These are phyloP conservation scores for Hydrozoanthus tunicans DNA, from an alignment of 64 coral and sea anemone species.

Conservation along the genomic window DNA sequence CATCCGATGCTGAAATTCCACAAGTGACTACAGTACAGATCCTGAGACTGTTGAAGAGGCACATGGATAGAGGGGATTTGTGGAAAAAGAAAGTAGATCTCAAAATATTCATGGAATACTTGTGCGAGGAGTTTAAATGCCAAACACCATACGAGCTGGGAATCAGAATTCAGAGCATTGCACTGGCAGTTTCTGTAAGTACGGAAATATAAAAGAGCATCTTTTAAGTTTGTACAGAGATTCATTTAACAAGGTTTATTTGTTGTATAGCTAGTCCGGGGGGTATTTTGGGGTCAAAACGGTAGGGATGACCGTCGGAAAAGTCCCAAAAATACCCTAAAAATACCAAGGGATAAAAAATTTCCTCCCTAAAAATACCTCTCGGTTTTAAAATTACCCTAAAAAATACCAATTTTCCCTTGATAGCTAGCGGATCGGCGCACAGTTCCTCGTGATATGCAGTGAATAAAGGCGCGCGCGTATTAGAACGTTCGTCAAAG, in stretches of 20 bases:
- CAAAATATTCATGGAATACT: conserved; percentile 65
- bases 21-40: conserved; percentile 80
- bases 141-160: conserved; percentile 75
- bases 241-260: not conserved
- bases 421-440: no score
- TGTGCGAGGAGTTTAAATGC: conserved; percentile 66
- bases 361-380: no score
- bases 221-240: not conserved
- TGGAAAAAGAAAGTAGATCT: conserved; percentile 77
- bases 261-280: no score
- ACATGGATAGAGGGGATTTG: conserved; percentile 67
- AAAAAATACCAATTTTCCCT: no score
- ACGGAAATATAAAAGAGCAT: not conserved
- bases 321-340: no score
- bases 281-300: no score
- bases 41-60: conserved; percentile 69
- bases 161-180: conserved; percentile 81
- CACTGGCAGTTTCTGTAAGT: conserved; percentile 68
- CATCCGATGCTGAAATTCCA: conserved; percentile 51
- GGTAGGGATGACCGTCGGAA: no score
- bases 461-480: no score
- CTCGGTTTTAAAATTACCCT: no score
- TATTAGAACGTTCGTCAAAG: no score
- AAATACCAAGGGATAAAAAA: no score
- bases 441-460: no score